phyloP scores from a whole-genome alignment of 2,888 invertebrate genomes.

The Rhynchonema sp. region DNA sequence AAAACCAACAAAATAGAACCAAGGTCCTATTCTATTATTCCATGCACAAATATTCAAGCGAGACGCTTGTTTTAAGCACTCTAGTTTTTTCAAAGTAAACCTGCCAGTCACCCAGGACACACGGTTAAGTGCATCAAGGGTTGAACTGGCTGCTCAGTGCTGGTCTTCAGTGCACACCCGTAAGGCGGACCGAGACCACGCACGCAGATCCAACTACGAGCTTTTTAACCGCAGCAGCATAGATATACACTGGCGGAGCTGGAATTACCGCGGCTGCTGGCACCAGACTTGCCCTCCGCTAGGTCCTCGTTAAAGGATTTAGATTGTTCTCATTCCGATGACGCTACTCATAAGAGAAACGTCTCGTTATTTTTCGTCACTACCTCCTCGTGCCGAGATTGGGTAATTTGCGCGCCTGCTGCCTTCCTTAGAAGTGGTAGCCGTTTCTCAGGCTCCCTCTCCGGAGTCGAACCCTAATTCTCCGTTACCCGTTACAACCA shows the following conservation, averaged over 20 bases:
- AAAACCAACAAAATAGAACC: not conserved
- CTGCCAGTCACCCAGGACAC: not conserved
- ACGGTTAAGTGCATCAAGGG: slow-evolving; percentile 29
- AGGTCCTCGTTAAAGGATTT: not conserved
- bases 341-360: slow-evolving; percentile 14
- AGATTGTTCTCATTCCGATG: not conserved
- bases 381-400: slow-evolving; percentile 39
- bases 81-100: not conserved
- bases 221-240: not conserved
- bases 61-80: not conserved
- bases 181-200: slow-evolving; percentile 12
- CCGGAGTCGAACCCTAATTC: slow-evolving; percentile 35
- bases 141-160: slow-evolving; percentile 11
- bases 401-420: not conserved
- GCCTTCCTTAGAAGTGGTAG: not conserved
- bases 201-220: not conserved
- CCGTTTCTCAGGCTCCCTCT: not conserved
- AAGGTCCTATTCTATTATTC: not conserved
- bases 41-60: not conserved
- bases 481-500: slow-evolving; percentile 49
- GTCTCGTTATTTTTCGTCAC: slow-evolving; percentile 46
- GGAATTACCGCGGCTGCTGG: not conserved
- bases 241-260: not conserved
- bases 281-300: not conserved
- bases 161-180: slow-evolving; percentile 13